Conservation (phyloP, 2,113 vertebrate genomes). For the Lonchura striata region DNA sequence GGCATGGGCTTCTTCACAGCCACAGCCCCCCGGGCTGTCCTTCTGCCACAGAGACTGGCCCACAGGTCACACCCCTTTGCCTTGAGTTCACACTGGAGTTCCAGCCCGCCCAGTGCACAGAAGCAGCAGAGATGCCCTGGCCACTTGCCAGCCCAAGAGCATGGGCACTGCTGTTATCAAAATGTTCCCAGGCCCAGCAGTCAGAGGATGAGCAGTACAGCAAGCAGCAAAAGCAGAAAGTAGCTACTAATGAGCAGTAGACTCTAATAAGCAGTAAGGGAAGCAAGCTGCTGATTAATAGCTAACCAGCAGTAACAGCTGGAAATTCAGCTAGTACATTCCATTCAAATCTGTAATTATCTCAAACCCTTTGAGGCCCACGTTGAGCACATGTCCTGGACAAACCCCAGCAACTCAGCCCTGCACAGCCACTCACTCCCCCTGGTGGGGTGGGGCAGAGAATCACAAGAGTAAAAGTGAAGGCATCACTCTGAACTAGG, state of each 20-base stretch:
- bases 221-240: not conserved
- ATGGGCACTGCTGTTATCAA: not conserved
- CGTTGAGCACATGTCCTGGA: accelerated
- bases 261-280: not conserved
- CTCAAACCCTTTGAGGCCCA: not conserved
- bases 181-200: not conserved
- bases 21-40: not conserved
- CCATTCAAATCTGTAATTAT: not conserved
- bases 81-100: not conserved
- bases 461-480: not conserved
- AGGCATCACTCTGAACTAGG: not conserved
- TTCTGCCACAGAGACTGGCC: not conserved
- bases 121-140: not conserved
- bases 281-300: not conserved
- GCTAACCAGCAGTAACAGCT: not conserved
- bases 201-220: not conserved
- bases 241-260: not conserved
- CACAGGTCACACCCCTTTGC: not conserved
- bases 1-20: not conserved
- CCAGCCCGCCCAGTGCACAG: not conserved
- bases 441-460: not conserved
- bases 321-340: not conserved
- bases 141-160: not conserved
- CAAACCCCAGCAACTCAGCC: not conserved
- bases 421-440: not conserved